phyloP scores from a whole-genome alignment of 2,797 vertebrate genomes.

The Echeneis naucrates region DNA sequence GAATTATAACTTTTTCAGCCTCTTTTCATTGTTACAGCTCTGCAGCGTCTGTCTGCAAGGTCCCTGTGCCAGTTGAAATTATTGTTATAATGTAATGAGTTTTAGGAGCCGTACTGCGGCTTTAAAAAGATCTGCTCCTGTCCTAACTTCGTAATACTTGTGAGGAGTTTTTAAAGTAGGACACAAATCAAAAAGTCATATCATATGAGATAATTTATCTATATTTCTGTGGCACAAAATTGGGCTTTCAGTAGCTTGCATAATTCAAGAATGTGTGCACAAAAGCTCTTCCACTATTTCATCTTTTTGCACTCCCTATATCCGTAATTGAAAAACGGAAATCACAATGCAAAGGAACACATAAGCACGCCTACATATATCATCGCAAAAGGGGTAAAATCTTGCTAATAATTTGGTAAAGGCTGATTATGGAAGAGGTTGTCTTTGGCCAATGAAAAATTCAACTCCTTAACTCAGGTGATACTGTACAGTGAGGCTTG shows the following conservation, averaged over 20 bases:
- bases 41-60: constrained; percentile 5
- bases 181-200: constrained; percentile 10
- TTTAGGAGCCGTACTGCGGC: constrained; percentile 8
- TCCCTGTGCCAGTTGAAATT: constrained; percentile 17
- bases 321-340: background rate
- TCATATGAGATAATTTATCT: constrained; percentile 8
- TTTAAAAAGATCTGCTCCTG: constrained; percentile 19
- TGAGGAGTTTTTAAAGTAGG: constrained; percentile 15
- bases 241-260: background rate
- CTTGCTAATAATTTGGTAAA: background rate
- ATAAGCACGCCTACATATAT: background rate
- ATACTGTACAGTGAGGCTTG: background rate
- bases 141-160: background rate
- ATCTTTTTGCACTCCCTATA: background rate
- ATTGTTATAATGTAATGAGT: constrained; percentile 7
- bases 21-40: constrained; percentile 34
- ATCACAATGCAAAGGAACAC: background rate
- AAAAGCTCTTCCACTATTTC: background rate
- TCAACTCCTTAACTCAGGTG: background rate
- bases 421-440: background rate
- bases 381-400: background rate
- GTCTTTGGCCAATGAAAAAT: background rate
- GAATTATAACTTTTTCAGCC: constrained; percentile 37
- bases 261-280: background rate
- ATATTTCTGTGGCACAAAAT: background rate